Conservation (phyloP, 2,888 invertebrate species). For the Apodemia duryi region DNA sequence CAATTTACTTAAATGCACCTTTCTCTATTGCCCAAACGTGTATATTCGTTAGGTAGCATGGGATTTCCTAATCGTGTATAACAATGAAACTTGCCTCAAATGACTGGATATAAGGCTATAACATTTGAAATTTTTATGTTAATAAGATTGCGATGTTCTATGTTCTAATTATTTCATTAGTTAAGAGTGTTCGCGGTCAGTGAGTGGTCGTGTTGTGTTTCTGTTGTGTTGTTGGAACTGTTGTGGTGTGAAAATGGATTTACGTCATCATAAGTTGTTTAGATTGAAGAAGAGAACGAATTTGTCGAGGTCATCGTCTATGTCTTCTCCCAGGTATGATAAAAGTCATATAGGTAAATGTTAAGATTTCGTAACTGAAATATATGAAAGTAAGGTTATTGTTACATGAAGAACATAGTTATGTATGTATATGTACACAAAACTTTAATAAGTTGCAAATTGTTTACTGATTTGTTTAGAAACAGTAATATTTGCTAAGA, state of each 20-base stretch:
- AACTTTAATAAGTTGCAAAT: too few relatives aligned
- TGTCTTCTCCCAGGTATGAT: constrained; percentile 64
- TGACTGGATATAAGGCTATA: constrained; percentile 60
- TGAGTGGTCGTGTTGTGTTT: constrained; percentile 58
- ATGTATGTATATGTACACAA: background rate
- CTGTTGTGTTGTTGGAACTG: constrained; percentile 29
- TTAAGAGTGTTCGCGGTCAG: constrained; percentile 53
- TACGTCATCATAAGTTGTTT: constrained; percentile 56
- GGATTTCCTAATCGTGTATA: constrained; percentile 47
- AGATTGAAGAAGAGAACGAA: constrained; percentile 51
- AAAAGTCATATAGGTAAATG: background rate
- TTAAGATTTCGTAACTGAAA: background rate
- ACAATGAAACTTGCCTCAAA: constrained; percentile 56
- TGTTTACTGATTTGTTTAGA: too few relatives aligned
- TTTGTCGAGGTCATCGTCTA: constrained; percentile 55
- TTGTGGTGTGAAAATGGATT: constrained; percentile 57
- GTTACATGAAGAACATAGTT: background rate
- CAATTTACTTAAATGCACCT: constrained; percentile 34
- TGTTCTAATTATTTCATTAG: constrained; percentile 68
- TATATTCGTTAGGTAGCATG: constrained; percentile 44
- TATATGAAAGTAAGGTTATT: constrained; percentile 6
- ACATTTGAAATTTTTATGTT: constrained; percentile 76
- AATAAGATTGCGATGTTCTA: constrained; percentile 65
- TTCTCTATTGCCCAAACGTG: constrained; percentile 46
- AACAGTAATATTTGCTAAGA: too few relatives aligned